Conservation (phyloP, 2,888 invertebrate genomes). For the Drosophila barbarae region DNA sequence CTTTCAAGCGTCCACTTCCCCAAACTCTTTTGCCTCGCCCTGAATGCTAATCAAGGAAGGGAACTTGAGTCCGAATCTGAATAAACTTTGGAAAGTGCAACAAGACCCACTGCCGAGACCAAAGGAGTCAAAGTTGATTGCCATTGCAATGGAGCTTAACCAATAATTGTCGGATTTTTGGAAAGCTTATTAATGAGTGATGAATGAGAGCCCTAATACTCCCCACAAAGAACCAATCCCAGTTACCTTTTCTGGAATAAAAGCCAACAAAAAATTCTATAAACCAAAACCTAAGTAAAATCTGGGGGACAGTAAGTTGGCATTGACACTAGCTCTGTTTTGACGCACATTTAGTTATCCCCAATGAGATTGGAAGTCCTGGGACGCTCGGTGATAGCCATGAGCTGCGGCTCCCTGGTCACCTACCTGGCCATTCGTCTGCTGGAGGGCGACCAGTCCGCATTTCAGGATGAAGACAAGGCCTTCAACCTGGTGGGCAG, state of each 20-base stretch:
- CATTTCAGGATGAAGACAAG: neutral
- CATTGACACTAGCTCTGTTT: neutral
- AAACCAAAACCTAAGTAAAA: neutral
- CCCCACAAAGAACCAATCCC: neutral
- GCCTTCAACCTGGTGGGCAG: constrained; percentile 48
- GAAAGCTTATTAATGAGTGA: constrained; percentile 2
- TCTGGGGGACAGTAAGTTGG: neutral
- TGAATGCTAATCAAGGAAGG: constrained; percentile 22
- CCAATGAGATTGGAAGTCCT: constrained; percentile 42
- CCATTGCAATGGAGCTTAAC: constrained; percentile 24
- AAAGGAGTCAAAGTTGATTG: constrained; percentile 20
- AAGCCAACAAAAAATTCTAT: neutral
- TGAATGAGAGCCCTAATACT: neutral
- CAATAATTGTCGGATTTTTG: constrained; percentile 7
- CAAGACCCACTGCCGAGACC: constrained; percentile 9
- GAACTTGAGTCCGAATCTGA: constrained; percentile 20
- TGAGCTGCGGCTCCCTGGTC: constrained; percentile 52
- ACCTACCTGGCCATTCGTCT: constrained; percentile 49
- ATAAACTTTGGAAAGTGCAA: constrained; percentile 38
- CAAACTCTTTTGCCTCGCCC: constrained; percentile 15
- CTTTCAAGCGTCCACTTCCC: constrained; percentile 27
- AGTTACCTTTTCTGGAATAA: neutral
- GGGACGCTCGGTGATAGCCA: constrained; percentile 42
- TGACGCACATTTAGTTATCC: too few species aligned
- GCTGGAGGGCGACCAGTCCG: constrained; percentile 16